phyloP scores from a whole-genome alignment of 64 coral and sea anemone genomes.

The Montipora efflorescens region DNA sequence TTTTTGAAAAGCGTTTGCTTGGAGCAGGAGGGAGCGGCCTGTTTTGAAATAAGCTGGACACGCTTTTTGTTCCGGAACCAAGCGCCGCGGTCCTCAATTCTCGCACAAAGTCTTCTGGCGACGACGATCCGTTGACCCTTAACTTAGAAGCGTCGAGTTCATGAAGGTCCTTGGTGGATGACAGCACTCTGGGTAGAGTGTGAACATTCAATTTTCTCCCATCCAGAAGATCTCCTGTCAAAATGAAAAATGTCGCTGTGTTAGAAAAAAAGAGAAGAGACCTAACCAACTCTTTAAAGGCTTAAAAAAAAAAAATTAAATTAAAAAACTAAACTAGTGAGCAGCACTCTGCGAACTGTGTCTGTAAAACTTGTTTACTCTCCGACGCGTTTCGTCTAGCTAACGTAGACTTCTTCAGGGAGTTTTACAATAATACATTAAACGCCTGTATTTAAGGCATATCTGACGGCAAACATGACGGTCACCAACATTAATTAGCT shows the following conservation, averaged over 20 bases:
- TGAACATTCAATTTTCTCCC: conserved; percentile 17
- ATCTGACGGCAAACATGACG: no score
- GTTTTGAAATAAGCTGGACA: conserved; percentile 77
- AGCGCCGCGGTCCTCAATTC: conserved; percentile 14
- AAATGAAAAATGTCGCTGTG: not conserved
- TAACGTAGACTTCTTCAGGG: no score
- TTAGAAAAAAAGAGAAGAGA: no score
- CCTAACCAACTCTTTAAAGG: no score
- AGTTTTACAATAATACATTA: no score
- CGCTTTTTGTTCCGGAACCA: conserved; percentile 64
- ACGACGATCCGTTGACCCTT: conserved; percentile 1
- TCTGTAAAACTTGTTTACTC: no score
- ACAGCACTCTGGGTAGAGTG: conserved; percentile 26
- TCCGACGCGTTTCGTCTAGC: no score
- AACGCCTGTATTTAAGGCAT: no score
- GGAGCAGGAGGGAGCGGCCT: conserved; percentile 83
- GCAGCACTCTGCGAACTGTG: no score
- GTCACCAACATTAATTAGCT: no score
- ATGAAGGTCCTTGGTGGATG: conserved; percentile 43
- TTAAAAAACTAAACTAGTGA: no score
- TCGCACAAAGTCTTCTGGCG: not conserved
- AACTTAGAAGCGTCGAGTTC: conserved; percentile 23
- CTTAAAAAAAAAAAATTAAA: no score
- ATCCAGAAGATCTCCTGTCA: conserved; percentile 47
- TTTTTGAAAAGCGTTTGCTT: conserved; percentile 87